Conservation (phyloP, 2,113 vertebrate species). For the Pangasianodon gigas region DNA sequence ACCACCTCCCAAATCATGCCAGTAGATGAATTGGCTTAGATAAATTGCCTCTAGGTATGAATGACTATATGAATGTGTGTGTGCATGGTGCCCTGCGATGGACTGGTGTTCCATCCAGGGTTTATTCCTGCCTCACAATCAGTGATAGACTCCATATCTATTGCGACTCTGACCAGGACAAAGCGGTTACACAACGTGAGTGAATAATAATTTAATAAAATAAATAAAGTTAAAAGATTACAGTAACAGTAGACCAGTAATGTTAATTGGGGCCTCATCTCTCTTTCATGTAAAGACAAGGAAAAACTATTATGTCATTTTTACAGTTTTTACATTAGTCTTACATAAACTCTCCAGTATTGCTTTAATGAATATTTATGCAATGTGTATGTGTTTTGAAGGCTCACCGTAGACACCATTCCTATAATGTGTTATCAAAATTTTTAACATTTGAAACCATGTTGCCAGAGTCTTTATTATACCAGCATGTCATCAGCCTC, state of each 20-base stretch:
- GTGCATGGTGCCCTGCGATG: neutral
- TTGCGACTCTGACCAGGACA: neutral
- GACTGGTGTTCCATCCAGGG: neutral
- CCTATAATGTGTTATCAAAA: neutral
- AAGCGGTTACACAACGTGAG: neutral
- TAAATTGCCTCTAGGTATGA: neutral
- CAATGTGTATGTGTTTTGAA: neutral
- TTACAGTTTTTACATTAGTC: neutral
- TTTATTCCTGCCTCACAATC: neutral
- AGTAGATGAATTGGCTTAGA: neutral
- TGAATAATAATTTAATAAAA: neutral
- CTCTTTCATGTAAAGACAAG: neutral
- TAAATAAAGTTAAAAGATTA: neutral
- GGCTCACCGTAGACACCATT: neutral
- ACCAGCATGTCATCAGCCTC: neutral
- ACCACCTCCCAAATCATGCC: neutral
- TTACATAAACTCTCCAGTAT: neutral
- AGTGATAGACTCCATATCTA: neutral
- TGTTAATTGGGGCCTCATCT: neutral
- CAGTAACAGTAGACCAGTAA: neutral
- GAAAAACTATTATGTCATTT: neutral
- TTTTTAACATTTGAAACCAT: neutral
- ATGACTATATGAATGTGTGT: neutral
- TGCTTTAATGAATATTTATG: neutral
- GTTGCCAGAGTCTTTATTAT: neutral